Percentiles rank a stretch among this genome's conserved stretches.
These are phyloP conservation scores for Laupala kohalensis DNA, from an alignment of 1,140 invertebrate genomes.

Conservation along the genomic window DNA sequence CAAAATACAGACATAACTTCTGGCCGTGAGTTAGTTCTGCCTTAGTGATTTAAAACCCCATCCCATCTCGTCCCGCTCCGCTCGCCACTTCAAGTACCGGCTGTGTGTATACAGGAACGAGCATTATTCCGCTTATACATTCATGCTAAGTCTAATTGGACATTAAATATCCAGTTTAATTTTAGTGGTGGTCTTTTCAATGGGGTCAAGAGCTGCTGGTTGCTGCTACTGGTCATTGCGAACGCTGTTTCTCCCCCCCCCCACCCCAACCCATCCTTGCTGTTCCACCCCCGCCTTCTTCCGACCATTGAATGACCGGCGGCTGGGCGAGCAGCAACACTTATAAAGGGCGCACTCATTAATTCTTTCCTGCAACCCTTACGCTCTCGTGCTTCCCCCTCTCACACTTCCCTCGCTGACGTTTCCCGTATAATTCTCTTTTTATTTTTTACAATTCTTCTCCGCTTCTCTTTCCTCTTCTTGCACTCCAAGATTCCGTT, in stretches of 20 bases:
- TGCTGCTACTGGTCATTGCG: not conserved
- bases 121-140: not conserved
- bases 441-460: not conserved
- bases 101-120: not conserved
- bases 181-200: conserved; percentile 2
- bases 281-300: not conserved
- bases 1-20: not conserved
- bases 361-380: not conserved
- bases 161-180: conserved; percentile 8
- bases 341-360: not conserved
- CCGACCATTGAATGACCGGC: not conserved
- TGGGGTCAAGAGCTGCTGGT: not conserved
- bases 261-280: too few relatives aligned
- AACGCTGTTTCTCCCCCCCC: not conserved
- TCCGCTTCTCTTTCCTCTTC: not conserved
- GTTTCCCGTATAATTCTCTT: not conserved
- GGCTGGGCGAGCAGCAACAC: not conserved
- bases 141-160: conserved; percentile 4
- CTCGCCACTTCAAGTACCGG: not conserved
- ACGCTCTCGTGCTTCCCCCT: not conserved
- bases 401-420: not conserved
- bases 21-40: not conserved
- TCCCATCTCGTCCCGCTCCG: too few relatives aligned
- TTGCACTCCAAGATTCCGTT: too few relatives aligned
- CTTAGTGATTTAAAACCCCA: not conserved